A percentile compares a stretch with the other conserved stretches of the same genome.
These are phyloP conservation scores for Hippasteria phrygiana DNA, from an alignment of 53 echinoderm and acorn worm genomes.

Conservation along the genomic window DNA sequence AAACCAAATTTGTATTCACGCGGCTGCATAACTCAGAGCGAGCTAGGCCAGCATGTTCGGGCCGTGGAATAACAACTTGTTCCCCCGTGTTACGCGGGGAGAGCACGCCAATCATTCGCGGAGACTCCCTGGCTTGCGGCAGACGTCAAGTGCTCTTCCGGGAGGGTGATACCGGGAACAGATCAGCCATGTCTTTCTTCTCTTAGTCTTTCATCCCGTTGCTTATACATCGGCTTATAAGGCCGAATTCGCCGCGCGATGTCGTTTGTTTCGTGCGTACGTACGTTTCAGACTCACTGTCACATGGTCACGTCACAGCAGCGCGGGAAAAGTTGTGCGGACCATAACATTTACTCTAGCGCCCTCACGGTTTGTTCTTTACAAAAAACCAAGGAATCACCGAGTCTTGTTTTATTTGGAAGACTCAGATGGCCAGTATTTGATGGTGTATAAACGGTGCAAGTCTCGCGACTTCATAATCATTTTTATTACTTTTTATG, in stretches of 20 bases:
- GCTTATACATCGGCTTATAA: background rate
- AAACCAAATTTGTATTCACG: background rate
- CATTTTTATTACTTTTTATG: too few relatives aligned
- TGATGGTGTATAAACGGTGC: too few relatives aligned
- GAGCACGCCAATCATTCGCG: background rate
- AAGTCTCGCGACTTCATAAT: too few relatives aligned
- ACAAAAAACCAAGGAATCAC: too few relatives aligned
- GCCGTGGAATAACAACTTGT: constrained; percentile 1
- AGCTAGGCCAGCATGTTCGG: background rate
- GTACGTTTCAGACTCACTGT: background rate
- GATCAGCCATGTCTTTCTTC: background rate
- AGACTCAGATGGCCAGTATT: too few relatives aligned
- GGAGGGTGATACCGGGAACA: background rate
- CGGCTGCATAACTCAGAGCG: background rate
- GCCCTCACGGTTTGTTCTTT: background rate
- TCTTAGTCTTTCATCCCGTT: background rate
- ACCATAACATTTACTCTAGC: background rate
- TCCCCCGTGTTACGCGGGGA: background rate
- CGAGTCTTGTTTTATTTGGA: background rate
- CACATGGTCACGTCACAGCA: background rate
- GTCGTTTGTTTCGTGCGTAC: background rate
- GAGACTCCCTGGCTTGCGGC: background rate
- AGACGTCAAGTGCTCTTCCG: background rate
- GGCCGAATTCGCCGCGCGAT: background rate
- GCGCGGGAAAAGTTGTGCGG: background rate